Base-by-base conservation (phyloP, 2,113 vertebrate species). In the Pelobates fuscus region DNA sequence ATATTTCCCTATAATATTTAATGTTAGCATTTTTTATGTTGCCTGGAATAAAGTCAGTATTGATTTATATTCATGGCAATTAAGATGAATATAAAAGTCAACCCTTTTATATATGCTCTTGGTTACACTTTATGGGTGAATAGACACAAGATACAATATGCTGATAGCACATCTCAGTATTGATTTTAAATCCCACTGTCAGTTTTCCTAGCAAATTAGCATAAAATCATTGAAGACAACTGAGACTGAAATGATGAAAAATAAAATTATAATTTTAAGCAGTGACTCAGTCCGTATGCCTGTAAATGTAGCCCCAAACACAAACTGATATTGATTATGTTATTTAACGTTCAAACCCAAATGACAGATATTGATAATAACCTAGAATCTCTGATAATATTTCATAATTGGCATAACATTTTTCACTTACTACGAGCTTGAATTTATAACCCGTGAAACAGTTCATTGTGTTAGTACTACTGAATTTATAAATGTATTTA, bases 141-240 rank as follows among this genome's bases (percentile, higher is more conserved):
- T 74, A 65, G 61, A 55, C 61, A 32, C 26, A 43, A 64, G 61
- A 52, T 25, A 65, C 46, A 57, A 21, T 58, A 27, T 37, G 18
- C 52, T 75, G 63, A 75, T 75, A 75, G 41, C 71, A 75, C n/a
- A 75, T 59, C 63, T 67, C n/a, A 58, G 12, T 30, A 75, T 75
- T 59, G 71, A 75, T 75, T 67, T 41, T 67, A 20, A 20, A 67
- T 17, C 37, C 49, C 25, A 59, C 52, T 27, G 62, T 59, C 54
- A 67, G 24, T 59, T 65, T 74, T 25, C 21, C 12, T 20, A 59
- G 60, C 63, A 43, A 1, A 75, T 67, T 59, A 75, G 65, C 63
- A 75, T 67, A 44, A 67, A 66, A 30, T 66, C 24, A 66, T 43
- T 44, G 37, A 25, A 61, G 52, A 21, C 27, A 37, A 60, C 15